Evolutionary conservation across 2,113 vertebrate species (phyloP).

Genomic region (Emydura subglobosa): DNA sequence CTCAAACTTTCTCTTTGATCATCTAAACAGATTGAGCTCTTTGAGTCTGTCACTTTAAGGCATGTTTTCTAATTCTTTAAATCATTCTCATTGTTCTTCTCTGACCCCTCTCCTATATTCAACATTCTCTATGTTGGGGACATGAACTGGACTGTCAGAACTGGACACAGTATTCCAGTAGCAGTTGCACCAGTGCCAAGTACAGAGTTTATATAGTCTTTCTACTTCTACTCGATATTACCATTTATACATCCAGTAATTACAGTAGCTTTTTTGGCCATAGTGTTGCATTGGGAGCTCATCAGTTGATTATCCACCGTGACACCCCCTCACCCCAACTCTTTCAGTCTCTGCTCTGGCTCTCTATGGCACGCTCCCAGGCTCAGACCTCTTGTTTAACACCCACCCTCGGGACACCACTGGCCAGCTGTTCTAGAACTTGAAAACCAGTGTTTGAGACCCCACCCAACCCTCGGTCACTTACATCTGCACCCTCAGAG

Average conservation of each 20-base stretch:
- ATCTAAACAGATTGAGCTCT: too few relatives aligned
- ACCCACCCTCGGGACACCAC: too few relatives aligned
- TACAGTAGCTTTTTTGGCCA: not conserved
- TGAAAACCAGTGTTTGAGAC: too few relatives aligned
- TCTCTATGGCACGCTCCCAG: too few relatives aligned
- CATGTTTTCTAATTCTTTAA: rapidly evolving
- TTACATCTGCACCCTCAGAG: too few relatives aligned
- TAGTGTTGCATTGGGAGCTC: not conserved
- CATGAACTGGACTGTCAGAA: not conserved
- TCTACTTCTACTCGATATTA: not conserved
- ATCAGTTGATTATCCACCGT: not conserved
- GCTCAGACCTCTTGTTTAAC: too few relatives aligned
- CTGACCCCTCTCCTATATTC: not conserved
- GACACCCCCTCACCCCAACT: too few relatives aligned
- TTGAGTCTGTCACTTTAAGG: too few relatives aligned
- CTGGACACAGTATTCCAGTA: not conserved
- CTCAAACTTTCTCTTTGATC: too few relatives aligned
- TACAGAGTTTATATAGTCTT: not conserved
- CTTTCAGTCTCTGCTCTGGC: not conserved
- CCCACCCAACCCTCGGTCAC: too few relatives aligned
- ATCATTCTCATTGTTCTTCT: not conserved
- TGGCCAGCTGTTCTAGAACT: too few relatives aligned
- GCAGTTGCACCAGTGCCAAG: not conserved
- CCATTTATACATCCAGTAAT: not conserved
- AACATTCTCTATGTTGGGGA: rapidly evolving